Evolutionary conservation across 2,888 invertebrate species (phyloP).

Genomic region (Rhingia campestris): DNA sequence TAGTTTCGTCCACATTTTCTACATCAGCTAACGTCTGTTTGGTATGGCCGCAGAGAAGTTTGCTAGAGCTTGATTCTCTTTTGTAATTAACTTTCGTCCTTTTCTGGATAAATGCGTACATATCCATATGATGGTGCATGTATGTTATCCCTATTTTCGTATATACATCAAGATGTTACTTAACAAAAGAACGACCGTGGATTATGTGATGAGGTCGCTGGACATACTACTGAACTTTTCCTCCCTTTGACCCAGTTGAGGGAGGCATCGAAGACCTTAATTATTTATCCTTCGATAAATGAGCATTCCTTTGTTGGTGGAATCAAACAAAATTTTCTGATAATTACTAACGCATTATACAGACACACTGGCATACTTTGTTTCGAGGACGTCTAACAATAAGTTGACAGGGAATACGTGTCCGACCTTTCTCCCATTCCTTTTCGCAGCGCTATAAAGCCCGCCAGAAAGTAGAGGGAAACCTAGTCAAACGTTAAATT

Average conservation of each 20-base stretch:
- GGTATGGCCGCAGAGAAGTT: slow-evolving; percentile 21
- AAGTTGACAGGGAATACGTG: slow-evolving; percentile 50
- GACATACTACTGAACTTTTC: slow-evolving; percentile 55
- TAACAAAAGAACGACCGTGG: slow-evolving; percentile 65
- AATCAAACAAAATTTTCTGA: slow-evolving; percentile 54
- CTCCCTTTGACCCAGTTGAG: slow-evolving; percentile 3
- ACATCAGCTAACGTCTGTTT: slow-evolving; percentile 33
- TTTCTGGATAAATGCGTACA: not conserved
- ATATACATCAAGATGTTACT: slow-evolving; percentile 55
- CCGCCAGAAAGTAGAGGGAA: slow-evolving; percentile 10
- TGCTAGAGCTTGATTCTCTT: slow-evolving; percentile 54
- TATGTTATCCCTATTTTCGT: not conserved
- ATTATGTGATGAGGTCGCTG: slow-evolving; percentile 65
- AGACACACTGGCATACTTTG: not conserved
- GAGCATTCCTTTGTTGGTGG: slow-evolving; percentile 20
- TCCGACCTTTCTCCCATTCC: slow-evolving; percentile 33
- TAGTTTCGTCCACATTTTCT: slow-evolving; percentile 40
- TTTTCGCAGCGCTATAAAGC: slow-evolving; percentile 16
- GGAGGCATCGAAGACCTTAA: slow-evolving; percentile 14
- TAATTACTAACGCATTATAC: slow-evolving; percentile 56
- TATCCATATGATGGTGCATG: not conserved
- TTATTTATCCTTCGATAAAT: slow-evolving; percentile 50
- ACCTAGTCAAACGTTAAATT: slow-evolving; percentile 41
- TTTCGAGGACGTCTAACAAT: slow-evolving; percentile 21
- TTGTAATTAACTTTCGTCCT: slow-evolving; percentile 67